Conservation (phyloP, 2,797 vertebrate species). For the Pteronotus mesoamericanus region DNA sequence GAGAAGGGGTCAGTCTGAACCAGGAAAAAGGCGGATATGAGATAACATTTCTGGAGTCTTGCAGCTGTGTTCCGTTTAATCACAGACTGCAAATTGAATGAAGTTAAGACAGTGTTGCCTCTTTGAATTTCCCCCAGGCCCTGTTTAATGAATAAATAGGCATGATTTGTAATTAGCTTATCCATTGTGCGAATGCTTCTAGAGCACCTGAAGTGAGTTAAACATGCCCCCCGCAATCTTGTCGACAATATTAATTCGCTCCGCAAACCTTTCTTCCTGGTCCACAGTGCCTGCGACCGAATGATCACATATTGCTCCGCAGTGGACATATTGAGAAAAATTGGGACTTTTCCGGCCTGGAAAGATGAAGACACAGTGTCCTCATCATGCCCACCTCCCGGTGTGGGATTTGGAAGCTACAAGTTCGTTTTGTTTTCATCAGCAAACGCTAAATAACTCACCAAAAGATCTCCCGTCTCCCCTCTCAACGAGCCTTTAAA, state of each 20-base stretch:
- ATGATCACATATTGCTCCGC: not conserved
- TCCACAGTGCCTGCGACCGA: not conserved
- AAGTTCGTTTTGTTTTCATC: not conserved
- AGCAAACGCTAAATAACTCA: not conserved
- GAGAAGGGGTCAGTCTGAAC: not conserved
- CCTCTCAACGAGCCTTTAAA: not conserved
- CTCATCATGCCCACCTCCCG: not conserved
- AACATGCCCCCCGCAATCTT: slow-evolving; percentile 69
- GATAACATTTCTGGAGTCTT: not conserved
- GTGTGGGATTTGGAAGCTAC: not conserved
- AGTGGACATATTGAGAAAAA: slow-evolving; percentile 35
- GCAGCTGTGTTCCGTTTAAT: slow-evolving; percentile 69
- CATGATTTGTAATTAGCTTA: slow-evolving; percentile 75
- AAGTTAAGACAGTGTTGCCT: slow-evolving; percentile 63
- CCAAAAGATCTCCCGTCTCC: not conserved
- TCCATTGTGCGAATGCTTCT: slow-evolving; percentile 39
- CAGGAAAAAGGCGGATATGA: not conserved
- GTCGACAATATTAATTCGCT: slow-evolving; percentile 26
- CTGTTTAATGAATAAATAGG: slow-evolving; percentile 76
- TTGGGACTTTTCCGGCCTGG: not conserved
- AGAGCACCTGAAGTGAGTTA: slow-evolving; percentile 75
- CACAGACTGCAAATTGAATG: slow-evolving; percentile 76
- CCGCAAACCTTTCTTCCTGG: not conserved
- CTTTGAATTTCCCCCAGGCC: slow-evolving; percentile 74
- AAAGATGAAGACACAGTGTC: slow-evolving; percentile 45